Conservation (phyloP, 2,888 invertebrate species). For the Noctuana brunneofusca region DNA sequence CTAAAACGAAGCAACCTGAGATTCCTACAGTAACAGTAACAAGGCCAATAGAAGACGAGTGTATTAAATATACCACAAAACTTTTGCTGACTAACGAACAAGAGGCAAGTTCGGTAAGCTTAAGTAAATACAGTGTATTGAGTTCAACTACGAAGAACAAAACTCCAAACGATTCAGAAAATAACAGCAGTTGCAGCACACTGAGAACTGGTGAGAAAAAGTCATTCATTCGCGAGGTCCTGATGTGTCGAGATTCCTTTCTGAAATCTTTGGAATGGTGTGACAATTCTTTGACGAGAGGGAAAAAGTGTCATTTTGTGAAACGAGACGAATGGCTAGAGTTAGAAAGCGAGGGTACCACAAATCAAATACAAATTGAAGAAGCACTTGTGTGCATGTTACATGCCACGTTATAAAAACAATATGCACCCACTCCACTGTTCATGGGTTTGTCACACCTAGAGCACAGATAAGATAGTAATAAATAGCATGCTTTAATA, state of each 20-base stretch:
- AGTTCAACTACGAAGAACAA: slow-evolving; percentile 34
- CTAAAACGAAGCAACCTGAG: slow-evolving; percentile 36
- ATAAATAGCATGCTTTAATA: neutral
- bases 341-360: slow-evolving; percentile 66
- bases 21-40: slow-evolving; percentile 47
- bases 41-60: slow-evolving; percentile 52
- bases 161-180: slow-evolving; percentile 47
- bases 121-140: slow-evolving; percentile 36
- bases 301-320: slow-evolving; percentile 66
- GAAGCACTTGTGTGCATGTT: slow-evolving; percentile 40
- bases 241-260: slow-evolving; percentile 72
- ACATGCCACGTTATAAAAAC: slow-evolving; percentile 1
- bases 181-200: slow-evolving; percentile 56
- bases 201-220: slow-evolving; percentile 74
- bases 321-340: slow-evolving; percentile 75
- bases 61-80: slow-evolving; percentile 58
- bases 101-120: slow-evolving; percentile 50
- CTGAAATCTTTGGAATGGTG: slow-evolving; percentile 77
- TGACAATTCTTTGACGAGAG: slow-evolving; percentile 74
- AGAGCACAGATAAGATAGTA: slow-evolving; percentile 4
- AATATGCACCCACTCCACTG: neutral
- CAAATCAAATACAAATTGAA: slow-evolving; percentile 38
- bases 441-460: neutral
- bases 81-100: slow-evolving; percentile 61
- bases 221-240: slow-evolving; percentile 73